A percentile compares a stretch with the other conserved stretches of the same genome.
These are phyloP conservation scores for Empidonax traillii DNA, from an alignment of 2,113 vertebrate genomes.

Conservation along the genomic window DNA sequence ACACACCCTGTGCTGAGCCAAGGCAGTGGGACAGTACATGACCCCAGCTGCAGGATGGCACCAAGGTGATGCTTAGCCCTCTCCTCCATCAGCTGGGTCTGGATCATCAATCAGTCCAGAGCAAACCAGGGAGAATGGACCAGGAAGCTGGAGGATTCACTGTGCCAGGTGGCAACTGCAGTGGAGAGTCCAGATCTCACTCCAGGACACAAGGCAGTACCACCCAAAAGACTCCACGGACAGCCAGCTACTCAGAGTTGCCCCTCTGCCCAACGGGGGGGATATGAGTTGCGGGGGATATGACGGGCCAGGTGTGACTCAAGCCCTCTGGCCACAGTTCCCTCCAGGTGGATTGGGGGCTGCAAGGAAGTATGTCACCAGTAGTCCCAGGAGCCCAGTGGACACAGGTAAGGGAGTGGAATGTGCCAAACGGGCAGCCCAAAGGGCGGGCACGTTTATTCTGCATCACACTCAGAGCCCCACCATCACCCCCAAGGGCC, in stretches of 20 bases:
- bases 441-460: background rate
- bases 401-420: accelerated
- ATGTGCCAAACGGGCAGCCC: accelerated
- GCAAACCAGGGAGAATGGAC: background rate
- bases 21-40: accelerated
- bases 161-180: accelerated
- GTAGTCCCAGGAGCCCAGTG: background rate
- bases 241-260: background rate
- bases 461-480: background rate
- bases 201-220: background rate
- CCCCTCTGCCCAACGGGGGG: background rate
- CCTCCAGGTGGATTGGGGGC: background rate
- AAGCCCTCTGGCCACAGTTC: accelerated
- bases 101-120: background rate
- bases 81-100: accelerated
- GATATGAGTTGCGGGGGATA: background rate
- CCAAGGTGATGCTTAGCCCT: background rate
- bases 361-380: background rate
- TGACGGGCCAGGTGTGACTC: accelerated
- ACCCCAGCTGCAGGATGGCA: background rate
- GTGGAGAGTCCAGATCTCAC: background rate
- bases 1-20: accelerated
- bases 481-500: background rate
- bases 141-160: background rate
- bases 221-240: background rate